These are phyloP conservation scores for Scrobipalpa atriplicella DNA, from an alignment of 2,888 invertebrate genomes.

Conservation along the genomic window DNA sequence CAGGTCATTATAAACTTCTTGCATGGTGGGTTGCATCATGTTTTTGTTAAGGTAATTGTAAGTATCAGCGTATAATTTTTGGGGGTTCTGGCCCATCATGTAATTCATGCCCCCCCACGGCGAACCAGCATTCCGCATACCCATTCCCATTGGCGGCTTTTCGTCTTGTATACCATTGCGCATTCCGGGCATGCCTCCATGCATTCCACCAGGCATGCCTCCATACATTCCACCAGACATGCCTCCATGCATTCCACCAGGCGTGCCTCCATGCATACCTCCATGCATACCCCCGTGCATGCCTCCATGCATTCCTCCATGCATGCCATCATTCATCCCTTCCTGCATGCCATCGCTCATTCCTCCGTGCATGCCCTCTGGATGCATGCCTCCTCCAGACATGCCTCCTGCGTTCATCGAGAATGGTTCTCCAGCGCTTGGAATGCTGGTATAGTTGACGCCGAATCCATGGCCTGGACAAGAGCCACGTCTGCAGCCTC, in stretches of 20 bases:
- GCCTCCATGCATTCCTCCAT: constrained; percentile 9
- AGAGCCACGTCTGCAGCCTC: constrained; percentile 50
- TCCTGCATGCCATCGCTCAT: background rate
- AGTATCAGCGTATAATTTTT: constrained; percentile 66
- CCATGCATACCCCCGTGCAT: constrained; percentile 20
- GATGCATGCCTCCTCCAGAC: constrained; percentile 11
- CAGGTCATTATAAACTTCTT: constrained; percentile 72
- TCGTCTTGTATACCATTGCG: constrained; percentile 4
- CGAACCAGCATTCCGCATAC: constrained; percentile 3
- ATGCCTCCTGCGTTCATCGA: constrained; percentile 23
- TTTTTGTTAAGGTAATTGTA: constrained; percentile 67
- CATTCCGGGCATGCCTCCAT: constrained; percentile 16
- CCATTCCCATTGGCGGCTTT: background rate
- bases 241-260: constrained; percentile 21
- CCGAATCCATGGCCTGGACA: constrained; percentile 45
- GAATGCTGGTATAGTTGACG: constrained; percentile 40
- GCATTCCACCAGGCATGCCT: constrained; percentile 19
- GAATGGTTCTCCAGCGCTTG: constrained; percentile 27
- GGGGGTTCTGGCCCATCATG: constrained; percentile 59
- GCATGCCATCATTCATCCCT: constrained; percentile 4
- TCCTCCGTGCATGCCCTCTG: constrained; percentile 12
- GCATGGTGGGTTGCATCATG: constrained; percentile 68
- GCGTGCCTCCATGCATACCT: constrained; percentile 22
- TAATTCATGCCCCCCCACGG: background rate
- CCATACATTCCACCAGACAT: constrained; percentile 24